Base-by-base conservation (phyloP, 2,797 vertebrate species). In the Acanthurus leucopareius region DNA sequence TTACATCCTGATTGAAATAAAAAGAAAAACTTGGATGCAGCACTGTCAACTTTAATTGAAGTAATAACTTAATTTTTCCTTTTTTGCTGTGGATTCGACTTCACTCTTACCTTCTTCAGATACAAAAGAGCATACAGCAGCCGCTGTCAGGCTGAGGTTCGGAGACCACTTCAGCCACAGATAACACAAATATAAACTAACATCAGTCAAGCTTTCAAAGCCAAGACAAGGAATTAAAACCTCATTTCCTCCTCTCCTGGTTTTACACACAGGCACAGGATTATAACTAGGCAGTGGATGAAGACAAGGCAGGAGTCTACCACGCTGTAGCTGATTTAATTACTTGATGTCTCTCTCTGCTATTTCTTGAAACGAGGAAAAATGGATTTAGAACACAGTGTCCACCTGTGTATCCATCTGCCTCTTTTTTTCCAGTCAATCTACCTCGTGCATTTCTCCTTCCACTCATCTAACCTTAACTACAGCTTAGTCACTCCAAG, bases 151-250 rank as follows among this genome's bases (percentile, higher is more conserved):
- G 62, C 60, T 38, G 53, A 32, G 17, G 17, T 35, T 51, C 58
- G 58, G 48, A 73, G 58, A 81, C 56, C 48, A 66, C 65, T 68
- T 71, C 16, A 75, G 25, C 57, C 49, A 62, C 71, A 63, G 70
- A 86, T 76, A 70, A 83, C 72, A 69, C 42, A 76, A 78, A 80
- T 71, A 66, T 38, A 61, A 81, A 76, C 59, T 62, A 25, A 0
- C 14, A 79, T 87, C 84, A 81, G 45, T 82, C 79, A 78, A 69
- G 79, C 77, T 84, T 78, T 83, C 42, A 25, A 45, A 73, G 67
- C 53, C 52, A 80, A 66, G 38, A 57, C 6, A 67, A 47, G 52
- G 74, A 82, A 66, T 84, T 66, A 80, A 86, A 83, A 40, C 42
- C 44, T 60, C 25, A 83, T 77, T 85, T 77, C 54, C n/a, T 56